Evolutionary conservation across 2,888 invertebrate species (phyloP).

Genomic region (Kuschelorhynchus macadamiae): DNA sequence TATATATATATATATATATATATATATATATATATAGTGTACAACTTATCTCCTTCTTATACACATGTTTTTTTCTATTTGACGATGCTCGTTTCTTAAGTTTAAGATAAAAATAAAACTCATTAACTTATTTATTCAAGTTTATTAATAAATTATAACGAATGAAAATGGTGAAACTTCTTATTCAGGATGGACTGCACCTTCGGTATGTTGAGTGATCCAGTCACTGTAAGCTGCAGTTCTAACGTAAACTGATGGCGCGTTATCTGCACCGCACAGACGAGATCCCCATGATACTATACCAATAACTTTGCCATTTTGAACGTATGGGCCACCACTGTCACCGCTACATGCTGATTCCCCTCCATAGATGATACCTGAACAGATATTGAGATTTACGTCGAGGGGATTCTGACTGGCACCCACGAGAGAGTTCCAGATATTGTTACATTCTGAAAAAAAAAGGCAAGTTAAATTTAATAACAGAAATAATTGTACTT

Average conservation of each 20-base stretch:
- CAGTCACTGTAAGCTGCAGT: constrained; percentile 67
- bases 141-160: too few relatives aligned
- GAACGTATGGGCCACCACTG: constrained; percentile 70
- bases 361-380: constrained; percentile 70
- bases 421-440: background rate
- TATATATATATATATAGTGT: too few relatives aligned
- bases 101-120: too few relatives aligned
- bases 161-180: too few relatives aligned
- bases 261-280: constrained; percentile 71
- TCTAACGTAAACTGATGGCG: constrained; percentile 72
- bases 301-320: constrained; percentile 66
- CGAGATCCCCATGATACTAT: constrained; percentile 73
- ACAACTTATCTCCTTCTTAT: too few relatives aligned
- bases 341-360: constrained; percentile 73
- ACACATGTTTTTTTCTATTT: too few relatives aligned
- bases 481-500: too few relatives aligned
- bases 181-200: too few relatives aligned
- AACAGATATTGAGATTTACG: constrained; percentile 70
- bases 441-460: constrained; percentile 63
- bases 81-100: too few relatives aligned
- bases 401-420: constrained; percentile 54
- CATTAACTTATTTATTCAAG: too few relatives aligned
- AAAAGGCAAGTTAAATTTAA: constrained; percentile 6
- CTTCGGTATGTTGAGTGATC: constrained; percentile 22
- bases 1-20: too few relatives aligned